phyloP scores from a whole-genome alignment of 2,797 vertebrate species.

The Anisognathus igniventris region DNA sequence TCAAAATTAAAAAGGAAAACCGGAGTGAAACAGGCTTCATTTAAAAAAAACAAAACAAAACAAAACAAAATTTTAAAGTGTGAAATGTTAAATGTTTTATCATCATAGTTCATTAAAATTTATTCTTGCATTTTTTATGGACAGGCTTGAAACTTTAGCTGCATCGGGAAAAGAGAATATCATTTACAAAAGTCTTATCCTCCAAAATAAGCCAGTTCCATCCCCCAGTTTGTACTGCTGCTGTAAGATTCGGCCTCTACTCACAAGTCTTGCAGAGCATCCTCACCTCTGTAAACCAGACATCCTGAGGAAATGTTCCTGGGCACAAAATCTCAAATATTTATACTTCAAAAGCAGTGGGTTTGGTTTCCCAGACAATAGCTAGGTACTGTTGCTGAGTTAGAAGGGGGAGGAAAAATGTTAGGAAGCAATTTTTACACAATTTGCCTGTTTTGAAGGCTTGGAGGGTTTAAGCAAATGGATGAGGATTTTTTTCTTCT shows the following conservation, averaged over 20 bases:
- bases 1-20: not conserved
- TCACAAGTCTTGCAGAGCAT: not conserved
- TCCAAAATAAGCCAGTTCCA: not conserved
- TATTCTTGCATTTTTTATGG: not conserved
- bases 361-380: not conserved
- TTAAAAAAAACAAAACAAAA: not conserved
- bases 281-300: not conserved
- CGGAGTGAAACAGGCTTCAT: not conserved
- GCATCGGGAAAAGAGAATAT: not conserved
- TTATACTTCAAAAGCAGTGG: not conserved
- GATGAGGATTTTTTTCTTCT: not conserved
- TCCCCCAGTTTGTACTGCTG: not conserved
- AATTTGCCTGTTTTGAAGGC: not conserved
- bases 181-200: not conserved
- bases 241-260: not conserved
- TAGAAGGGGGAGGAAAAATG: not conserved
- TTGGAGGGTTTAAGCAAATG: fast-evolving
- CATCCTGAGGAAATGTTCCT: not conserved
- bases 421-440: not conserved
- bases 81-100: not conserved
- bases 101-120: not conserved
- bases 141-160: not conserved
- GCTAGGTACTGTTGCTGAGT: not conserved
- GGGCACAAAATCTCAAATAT: not conserved
- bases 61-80: not conserved